phyloP scores from a whole-genome alignment of 1,140 invertebrate species.

The Maniola jurtina region DNA sequence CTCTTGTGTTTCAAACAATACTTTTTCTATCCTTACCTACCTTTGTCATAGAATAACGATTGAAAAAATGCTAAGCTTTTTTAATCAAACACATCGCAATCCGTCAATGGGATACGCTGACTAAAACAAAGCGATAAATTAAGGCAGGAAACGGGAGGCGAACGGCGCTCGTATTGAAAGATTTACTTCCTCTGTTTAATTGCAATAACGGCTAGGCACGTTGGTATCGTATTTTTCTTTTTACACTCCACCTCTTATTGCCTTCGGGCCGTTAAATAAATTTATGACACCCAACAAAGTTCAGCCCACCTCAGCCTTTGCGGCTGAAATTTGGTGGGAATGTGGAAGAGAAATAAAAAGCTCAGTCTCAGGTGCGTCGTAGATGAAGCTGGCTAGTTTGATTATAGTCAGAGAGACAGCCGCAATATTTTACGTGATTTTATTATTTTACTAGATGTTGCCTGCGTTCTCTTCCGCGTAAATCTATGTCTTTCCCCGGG shows the following conservation, averaged over 20 bases:
- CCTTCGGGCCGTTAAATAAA: constrained; percentile 77
- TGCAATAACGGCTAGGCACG: constrained; percentile 79
- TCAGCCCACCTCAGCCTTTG: constrained; percentile 67
- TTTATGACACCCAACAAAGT: constrained; percentile 77
- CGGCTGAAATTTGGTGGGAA: constrained; percentile 72
- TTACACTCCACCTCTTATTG: constrained; percentile 78
- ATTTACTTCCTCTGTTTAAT: constrained; percentile 79
- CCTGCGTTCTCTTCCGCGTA: too few relatives aligned
- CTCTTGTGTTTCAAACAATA: neutral
- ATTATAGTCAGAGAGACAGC: constrained; percentile 27
- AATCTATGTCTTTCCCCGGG: too few relatives aligned
- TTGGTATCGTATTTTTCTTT: constrained; percentile 79
- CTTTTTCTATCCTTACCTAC: constrained; percentile 17
- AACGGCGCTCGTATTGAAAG: constrained; percentile 76
- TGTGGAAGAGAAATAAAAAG: constrained; percentile 69
- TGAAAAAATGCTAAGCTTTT: constrained; percentile 60
- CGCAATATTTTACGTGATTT: neutral
- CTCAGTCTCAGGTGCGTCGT: constrained; percentile 66
- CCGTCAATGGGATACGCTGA: constrained; percentile 73
- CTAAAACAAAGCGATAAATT: constrained; percentile 78
- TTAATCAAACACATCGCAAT: constrained; percentile 76
- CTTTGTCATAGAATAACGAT: constrained; percentile 32
- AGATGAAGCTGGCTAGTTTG: constrained; percentile 46
- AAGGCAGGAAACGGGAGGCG: constrained; percentile 69
- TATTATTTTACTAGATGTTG: too few relatives aligned